A percentile compares a stretch with the other conserved stretches of the same genome.
Conservation (phyloP, 1,140 invertebrate genomes). For the Hesperophylax magnus region DNA sequence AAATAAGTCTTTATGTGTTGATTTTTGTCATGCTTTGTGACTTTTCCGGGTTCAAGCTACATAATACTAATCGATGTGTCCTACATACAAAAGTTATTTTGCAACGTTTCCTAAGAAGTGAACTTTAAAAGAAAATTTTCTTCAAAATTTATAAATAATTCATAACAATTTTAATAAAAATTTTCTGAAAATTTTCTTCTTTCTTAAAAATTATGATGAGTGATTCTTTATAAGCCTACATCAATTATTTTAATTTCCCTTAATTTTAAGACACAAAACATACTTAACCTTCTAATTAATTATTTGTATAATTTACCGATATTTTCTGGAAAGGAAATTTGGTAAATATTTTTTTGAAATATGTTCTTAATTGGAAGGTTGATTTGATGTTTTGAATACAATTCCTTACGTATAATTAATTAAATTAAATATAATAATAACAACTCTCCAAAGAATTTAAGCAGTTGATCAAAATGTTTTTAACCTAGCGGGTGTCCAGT, state of each 20-base stretch:
- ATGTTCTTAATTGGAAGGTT: constrained; percentile 6
- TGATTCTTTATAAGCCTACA: not conserved
- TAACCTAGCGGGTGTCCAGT: too few relatives aligned
- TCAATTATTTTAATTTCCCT: too few relatives aligned
- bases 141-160: too few relatives aligned
- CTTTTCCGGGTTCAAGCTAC: not conserved
- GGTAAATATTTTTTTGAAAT: not conserved
- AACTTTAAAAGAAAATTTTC: too few relatives aligned
- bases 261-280: not conserved
- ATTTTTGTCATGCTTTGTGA: not conserved
- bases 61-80: not conserved
- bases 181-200: too few relatives aligned
- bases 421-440: too few relatives aligned
- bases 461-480: too few relatives aligned
- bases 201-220: not conserved
- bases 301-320: not conserved
- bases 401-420: too few relatives aligned
- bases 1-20: not conserved
- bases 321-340: not conserved
- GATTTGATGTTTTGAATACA: constrained; percentile 8
- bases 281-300: constrained; percentile 15
- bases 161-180: too few relatives aligned
- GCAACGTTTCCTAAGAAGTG: not conserved
- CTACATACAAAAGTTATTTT: too few relatives aligned
- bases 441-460: too few relatives aligned